Base-by-base conservation (phyloP, 2,888 invertebrate genomes). In the Eupithecia subfuscata region DNA sequence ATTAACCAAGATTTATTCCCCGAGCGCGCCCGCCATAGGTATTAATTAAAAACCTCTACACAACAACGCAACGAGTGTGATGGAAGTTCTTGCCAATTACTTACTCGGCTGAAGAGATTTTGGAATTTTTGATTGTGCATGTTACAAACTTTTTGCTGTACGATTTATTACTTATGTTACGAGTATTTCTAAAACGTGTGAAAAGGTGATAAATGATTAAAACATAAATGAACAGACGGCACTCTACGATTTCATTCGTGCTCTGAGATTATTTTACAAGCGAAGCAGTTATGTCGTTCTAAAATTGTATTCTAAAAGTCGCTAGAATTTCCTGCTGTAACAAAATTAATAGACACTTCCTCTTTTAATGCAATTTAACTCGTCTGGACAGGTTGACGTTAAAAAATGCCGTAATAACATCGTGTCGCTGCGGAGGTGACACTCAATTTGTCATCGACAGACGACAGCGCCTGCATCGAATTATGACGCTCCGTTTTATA, bases 1-100 rank as follows among this genome's bases (percentile, higher is more conserved):
- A 94, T 94, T 93, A 94, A 94, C 91, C 82, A 94, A 94, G 94
- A 94, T 94, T 95, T 95, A 95, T 94, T 85, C 85, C 88, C 88
- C 86, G 80, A 85, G 84, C 86, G 84, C 79, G 83, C 82, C 75
- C 83, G 82, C 82, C 86, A 85, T 87, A 87, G 86, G 91, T 91
- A 92, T 92, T 94, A 93, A 94, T 95, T 94, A 93, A 94, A 94
- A 94, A 92, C 89, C 92, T 88, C 84, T 87, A 88, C 90, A 89
- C 87, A 84, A 89, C 87, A 84, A 84, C 84, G 85, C 82, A 84
- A 81, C 85, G 84, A 89, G 84, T 90, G 89, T 85, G 88, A 87
- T 75, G 79, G 87, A 85, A 86, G 84, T 85, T 86, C 85, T 84
- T 84, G 84, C 83, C 83, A 86, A 87, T 88, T 86, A 88, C 87